Evolutionary conservation across 2,797 vertebrate genomes (phyloP).

Genomic region (Tokudaia tokunoshimensis): DNA sequence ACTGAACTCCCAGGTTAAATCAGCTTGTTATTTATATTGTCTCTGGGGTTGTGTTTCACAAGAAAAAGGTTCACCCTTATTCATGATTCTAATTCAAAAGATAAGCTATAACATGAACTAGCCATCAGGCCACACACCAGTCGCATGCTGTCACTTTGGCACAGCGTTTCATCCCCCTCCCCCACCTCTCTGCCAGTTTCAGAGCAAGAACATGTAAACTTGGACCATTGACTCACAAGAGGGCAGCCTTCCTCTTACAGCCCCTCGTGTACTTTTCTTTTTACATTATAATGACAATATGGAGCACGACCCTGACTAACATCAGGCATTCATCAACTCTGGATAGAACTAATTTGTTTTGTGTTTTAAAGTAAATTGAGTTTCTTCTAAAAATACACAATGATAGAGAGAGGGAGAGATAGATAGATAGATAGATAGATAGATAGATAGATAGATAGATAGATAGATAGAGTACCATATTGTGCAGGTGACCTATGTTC

Average conservation of each 20-base stretch:
- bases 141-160: slow-evolving; percentile 43
- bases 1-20: slow-evolving; percentile 17
- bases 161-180: background rate
- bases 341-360: slow-evolving; percentile 40
- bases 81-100: slow-evolving; percentile 1
- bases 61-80: slow-evolving; percentile 9
- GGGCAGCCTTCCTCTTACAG: background rate
- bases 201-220: slow-evolving; percentile 64
- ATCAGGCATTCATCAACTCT: slow-evolving; percentile 51
- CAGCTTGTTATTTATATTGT: background rate
- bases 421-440: background rate
- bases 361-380: slow-evolving; percentile 55
- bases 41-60: slow-evolving; percentile 23
- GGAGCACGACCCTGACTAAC: background rate
- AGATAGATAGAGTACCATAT: background rate
- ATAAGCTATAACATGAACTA: background rate
- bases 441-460: background rate
- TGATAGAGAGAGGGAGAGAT: background rate
- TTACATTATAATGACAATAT: slow-evolving; percentile 66
- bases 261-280: slow-evolving; percentile 63
- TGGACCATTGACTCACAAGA: slow-evolving; percentile 43
- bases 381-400: background rate
- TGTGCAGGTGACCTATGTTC: background rate
- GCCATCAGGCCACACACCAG: background rate
- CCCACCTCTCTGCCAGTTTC: slow-evolving; percentile 66